Evolutionary conservation across 2,113 vertebrate genomes (phyloP).

Genomic region (Sprattus sprattus): DNA sequence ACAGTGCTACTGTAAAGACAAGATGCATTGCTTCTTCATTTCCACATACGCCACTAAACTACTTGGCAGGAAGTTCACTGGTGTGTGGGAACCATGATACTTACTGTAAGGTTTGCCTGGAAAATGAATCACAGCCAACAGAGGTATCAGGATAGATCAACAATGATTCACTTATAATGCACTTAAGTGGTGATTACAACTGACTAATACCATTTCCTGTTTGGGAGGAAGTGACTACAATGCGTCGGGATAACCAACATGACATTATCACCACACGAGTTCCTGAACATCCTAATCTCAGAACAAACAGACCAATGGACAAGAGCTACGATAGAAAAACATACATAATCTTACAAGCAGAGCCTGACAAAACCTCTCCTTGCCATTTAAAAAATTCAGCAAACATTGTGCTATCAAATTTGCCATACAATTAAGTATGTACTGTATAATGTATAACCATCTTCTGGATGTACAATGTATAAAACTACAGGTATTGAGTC

Average conservation of each 20-base stretch:
- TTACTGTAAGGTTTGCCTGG: not conserved
- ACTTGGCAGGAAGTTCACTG: not conserved
- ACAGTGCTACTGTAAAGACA: not conserved
- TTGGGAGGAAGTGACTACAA: not conserved
- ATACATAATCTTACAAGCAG: not conserved
- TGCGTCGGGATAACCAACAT: not conserved
- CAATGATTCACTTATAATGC: not conserved
- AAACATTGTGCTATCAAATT: too few species aligned
- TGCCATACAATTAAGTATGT: not conserved
- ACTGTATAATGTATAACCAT: not conserved
- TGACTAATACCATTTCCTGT: not conserved
- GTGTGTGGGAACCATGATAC: not conserved
- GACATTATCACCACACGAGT: not conserved
- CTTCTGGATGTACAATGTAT: too few species aligned
- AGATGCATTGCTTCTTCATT: not conserved
- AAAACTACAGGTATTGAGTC: too few species aligned
- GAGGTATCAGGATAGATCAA: not conserved
- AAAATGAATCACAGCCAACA: too few species aligned
- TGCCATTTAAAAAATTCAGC: not conserved
- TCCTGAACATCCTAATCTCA: not conserved
- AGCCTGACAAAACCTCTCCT: not conserved
- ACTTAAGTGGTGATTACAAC: not conserved
- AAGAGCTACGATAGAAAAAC: not conserved
- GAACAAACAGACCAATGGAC: not conserved
- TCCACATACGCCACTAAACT: not conserved